Conservation (phyloP, 2,113 vertebrate species). For the Tetrax tetrax region DNA sequence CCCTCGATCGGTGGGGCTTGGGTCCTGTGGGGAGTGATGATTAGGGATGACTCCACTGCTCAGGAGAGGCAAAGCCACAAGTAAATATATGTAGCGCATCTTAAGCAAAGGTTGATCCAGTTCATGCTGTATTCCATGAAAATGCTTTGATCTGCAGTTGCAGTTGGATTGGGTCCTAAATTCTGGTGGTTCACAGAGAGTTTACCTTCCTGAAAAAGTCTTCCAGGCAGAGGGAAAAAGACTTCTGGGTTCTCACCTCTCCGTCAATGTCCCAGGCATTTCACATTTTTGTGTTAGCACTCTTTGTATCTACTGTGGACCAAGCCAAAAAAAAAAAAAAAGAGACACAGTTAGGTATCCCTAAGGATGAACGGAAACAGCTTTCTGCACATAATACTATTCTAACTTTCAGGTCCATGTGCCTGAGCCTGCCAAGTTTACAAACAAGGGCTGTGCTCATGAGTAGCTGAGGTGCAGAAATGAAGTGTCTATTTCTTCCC, state of each 20-base stretch:
- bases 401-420: background rate
- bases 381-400: background rate
- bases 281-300: background rate
- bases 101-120: background rate
- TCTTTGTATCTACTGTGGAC: background rate
- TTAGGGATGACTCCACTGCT: background rate
- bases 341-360: background rate
- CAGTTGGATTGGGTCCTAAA: background rate
- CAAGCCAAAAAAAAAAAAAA: background rate
- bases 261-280: background rate
- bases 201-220: background rate
- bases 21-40: background rate
- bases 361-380: background rate
- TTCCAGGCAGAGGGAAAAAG: background rate
- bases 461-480: background rate
- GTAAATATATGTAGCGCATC: background rate
- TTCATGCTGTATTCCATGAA: background rate
- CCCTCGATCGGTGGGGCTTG: background rate
- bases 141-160: background rate
- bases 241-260: background rate
- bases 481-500: slow-evolving; percentile 45
- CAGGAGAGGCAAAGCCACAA: background rate
- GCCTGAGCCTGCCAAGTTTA: slow-evolving; percentile 18
- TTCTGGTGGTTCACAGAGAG: background rate
- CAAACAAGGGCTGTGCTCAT: background rate